These are phyloP conservation scores for Axis porcinus DNA, from an alignment of 2,113 vertebrate genomes.

Conservation along the genomic window DNA sequence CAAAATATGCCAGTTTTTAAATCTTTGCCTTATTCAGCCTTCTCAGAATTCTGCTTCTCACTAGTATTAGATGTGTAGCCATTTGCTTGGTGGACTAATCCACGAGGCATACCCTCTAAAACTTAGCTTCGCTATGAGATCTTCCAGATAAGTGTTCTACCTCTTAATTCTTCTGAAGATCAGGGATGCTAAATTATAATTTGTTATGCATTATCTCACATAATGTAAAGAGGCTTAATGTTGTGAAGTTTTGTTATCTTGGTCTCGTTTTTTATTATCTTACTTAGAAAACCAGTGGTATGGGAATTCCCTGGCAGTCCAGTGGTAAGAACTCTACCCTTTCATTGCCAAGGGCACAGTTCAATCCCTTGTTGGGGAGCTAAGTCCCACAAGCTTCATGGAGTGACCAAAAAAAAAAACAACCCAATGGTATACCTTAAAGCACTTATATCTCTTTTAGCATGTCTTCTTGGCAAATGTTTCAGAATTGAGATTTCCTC, in stretches of 20 bases:
- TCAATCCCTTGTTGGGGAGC: background rate
- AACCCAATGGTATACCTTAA: background rate
- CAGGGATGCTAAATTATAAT: conserved; percentile 67
- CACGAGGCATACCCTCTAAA: conserved; percentile 20
- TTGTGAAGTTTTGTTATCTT: conserved; percentile 42
- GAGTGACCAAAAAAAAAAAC: background rate
- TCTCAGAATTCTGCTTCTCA: conserved; percentile 44
- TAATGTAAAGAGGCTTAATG: conserved; percentile 32
- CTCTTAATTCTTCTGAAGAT: conserved; percentile 67
- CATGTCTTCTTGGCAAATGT: conserved; percentile 33
- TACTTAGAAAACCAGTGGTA: background rate
- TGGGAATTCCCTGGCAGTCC: background rate
- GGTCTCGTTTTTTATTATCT: conserved; percentile 31
- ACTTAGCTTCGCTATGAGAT: conserved; percentile 49
- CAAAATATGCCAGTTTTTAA: conserved; percentile 29
- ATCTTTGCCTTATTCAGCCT: conserved; percentile 63
- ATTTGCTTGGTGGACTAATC: conserved; percentile 36
- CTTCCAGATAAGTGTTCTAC: conserved; percentile 69
- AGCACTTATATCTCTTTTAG: conserved; percentile 35
- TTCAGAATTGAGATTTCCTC: conserved; percentile 47
- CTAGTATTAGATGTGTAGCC: conserved; percentile 8
- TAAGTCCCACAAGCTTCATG: background rate
- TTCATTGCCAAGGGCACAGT: background rate
- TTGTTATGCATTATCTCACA: conserved; percentile 23
- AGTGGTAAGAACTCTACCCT: background rate